Conservation (phyloP, 2,113 vertebrate species). For the Benitochromis conjunctus region DNA sequence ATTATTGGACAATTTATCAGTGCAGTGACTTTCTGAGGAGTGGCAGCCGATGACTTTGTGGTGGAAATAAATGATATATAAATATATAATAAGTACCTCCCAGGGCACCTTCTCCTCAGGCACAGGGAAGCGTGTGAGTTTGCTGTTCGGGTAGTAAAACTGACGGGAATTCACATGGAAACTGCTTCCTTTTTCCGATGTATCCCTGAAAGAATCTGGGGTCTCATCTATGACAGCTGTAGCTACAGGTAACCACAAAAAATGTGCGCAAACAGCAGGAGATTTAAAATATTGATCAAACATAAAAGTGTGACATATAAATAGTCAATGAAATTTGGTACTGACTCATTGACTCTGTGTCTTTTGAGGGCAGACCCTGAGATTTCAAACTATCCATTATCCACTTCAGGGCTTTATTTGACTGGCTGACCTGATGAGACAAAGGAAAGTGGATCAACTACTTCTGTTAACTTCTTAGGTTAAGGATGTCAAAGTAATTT, state of each 20-base stretch:
- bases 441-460: not conserved
- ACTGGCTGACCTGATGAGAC: slow-evolving; percentile 75
- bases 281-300: not conserved
- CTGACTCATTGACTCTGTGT: slow-evolving; percentile 70
- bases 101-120: slow-evolving; percentile 94
- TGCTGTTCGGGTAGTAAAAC: slow-evolving; percentile 77
- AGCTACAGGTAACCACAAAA: not conserved
- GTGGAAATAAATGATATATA: not conserved
- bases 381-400: slow-evolving; percentile 78
- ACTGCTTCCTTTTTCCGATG: not conserved
- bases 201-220: not conserved
- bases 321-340: not conserved
- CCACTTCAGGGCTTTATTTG: slow-evolving; percentile 78
- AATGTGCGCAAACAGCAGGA: not conserved
- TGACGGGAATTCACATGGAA: slow-evolving; percentile 80
- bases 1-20: not conserved
- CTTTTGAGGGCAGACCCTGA: slow-evolving; percentile 62
- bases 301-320: not conserved
- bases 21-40: not conserved
- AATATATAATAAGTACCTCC: slow-evolving; percentile 75
- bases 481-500: not conserved
- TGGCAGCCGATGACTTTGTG: not conserved
- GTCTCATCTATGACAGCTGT: slow-evolving; percentile 26
- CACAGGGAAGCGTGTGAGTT: slow-evolving; percentile 82
- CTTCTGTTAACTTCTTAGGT: not conserved